Conservation (phyloP, 2,797 vertebrate genomes). For the Selene dorsalis region DNA sequence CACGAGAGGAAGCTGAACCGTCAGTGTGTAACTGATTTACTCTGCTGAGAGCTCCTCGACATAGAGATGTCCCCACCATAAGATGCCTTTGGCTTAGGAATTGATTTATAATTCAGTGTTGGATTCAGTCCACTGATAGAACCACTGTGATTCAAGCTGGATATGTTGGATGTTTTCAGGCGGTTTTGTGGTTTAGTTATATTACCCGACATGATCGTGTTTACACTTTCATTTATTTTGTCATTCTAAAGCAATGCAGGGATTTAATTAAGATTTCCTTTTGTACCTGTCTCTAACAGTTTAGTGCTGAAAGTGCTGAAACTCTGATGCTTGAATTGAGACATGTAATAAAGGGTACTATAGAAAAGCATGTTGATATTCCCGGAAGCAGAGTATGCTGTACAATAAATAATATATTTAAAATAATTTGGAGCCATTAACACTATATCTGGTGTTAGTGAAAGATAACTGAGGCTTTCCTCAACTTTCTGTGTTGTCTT, state of each 20-base stretch:
- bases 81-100: slow-evolving; percentile 33
- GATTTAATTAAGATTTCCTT: too few species aligned
- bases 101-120: slow-evolving; percentile 52
- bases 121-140: slow-evolving; percentile 18
- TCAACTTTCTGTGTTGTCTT: not conserved
- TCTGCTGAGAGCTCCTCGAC: slow-evolving; percentile 48
- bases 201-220: not conserved
- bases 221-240: slow-evolving; percentile 1
- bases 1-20: slow-evolving; percentile 60
- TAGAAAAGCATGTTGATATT: not conserved
- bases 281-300: too few species aligned
- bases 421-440: not conserved
- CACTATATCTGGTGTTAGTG: not conserved
- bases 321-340: not conserved
- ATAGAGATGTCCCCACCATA: slow-evolving; percentile 20
- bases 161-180: slow-evolving; percentile 6
- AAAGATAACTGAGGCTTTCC: not conserved
- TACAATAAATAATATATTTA: not conserved
- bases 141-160: not conserved
- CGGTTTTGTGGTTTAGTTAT: not conserved
- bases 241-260: not conserved
- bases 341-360: not conserved
- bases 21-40: slow-evolving; percentile 57
- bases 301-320: too few species aligned
- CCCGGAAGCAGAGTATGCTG: not conserved